Percentiles rank a stretch among this genome's conserved stretches.
phyloP scores from a whole-genome alignment of 2,797 vertebrate species.

The Urocyon cinereoargenteus region DNA sequence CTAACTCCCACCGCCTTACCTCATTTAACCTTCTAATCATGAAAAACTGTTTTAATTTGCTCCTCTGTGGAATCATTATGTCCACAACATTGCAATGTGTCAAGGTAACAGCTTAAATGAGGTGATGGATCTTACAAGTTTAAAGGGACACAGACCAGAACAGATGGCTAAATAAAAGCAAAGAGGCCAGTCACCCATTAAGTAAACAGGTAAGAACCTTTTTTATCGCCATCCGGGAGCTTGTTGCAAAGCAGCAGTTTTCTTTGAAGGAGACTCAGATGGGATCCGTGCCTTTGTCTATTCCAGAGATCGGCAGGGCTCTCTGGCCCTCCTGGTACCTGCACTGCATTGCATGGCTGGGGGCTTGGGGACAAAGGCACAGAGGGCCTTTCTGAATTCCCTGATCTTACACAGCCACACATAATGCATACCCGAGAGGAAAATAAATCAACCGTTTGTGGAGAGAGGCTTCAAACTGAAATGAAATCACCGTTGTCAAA shows the following conservation, averaged over 20 bases:
- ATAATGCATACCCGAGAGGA: background rate
- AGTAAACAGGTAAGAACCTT: conserved; percentile 65
- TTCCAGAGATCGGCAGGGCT: background rate
- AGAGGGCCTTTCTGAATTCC: background rate
- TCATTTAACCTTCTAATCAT: conserved; percentile 71
- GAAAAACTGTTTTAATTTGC: conserved; percentile 71
- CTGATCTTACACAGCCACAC: background rate
- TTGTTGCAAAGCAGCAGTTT: conserved; percentile 43
- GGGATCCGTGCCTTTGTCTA: background rate
- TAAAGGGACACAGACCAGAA: conserved; percentile 70
- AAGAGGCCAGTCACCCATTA: conserved; percentile 63
- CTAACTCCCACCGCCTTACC: conserved; percentile 70
- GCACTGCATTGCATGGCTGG: background rate
- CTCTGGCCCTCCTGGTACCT: background rate
- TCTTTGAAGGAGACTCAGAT: conserved; percentile 59
- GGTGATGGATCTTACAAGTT: conserved; percentile 66
- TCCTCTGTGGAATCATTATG: conserved; percentile 62
- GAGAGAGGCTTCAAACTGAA: conserved; percentile 72
- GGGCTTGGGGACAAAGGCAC: background rate
- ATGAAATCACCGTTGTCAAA: conserved; percentile 68
- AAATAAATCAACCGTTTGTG: conserved; percentile 60
- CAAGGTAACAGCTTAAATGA: conserved; percentile 70
- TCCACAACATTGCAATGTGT: conserved; percentile 66
- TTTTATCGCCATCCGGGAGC: background rate
- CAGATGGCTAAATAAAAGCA: conserved; percentile 79